Evolutionary conservation across 2,113 vertebrate species (phyloP).

Genomic region (Nannospalax galili): DNA sequence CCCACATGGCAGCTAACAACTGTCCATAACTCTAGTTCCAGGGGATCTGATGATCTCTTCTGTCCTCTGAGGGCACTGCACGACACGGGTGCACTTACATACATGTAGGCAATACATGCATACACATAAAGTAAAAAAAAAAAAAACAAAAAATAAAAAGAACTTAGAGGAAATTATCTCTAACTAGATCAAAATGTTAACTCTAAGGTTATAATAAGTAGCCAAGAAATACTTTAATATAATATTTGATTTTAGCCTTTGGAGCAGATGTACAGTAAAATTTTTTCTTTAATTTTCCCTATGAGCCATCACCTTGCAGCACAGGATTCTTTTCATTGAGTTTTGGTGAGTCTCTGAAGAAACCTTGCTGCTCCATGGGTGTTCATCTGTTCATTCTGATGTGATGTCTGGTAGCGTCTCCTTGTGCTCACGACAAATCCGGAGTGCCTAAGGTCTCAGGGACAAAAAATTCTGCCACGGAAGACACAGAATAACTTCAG

Average conservation of each 20-base stretch:
- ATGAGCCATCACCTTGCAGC: not conserved
- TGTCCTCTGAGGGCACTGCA: too few species aligned
- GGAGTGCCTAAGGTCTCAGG: not conserved
- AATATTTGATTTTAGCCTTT: constrained; percentile 11
- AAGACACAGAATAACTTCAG: not conserved
- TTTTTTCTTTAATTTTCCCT: not conserved
- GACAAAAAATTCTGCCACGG: not conserved
- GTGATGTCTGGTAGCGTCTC: not conserved
- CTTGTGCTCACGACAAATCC: not conserved
- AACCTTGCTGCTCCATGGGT: not conserved
- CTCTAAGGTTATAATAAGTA: constrained; percentile 2
- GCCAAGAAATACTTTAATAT: not conserved
- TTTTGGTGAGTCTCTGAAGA: constrained; percentile 35
- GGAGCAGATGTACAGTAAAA: not conserved
- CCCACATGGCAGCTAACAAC: too few species aligned
- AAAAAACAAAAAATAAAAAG: too few species aligned
- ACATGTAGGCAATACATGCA: too few species aligned
- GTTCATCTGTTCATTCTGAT: not conserved
- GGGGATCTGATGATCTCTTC: too few species aligned
- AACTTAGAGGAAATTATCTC: constrained; percentile 38
- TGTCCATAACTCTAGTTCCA: too few species aligned
- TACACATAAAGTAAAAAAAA: too few species aligned
- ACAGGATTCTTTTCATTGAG: not conserved
- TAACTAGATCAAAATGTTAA: constrained; percentile 36
- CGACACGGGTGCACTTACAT: too few species aligned